Evolutionary conservation across 2,113 vertebrate genomes (phyloP).

Genomic region (Mus pahari): DNA sequence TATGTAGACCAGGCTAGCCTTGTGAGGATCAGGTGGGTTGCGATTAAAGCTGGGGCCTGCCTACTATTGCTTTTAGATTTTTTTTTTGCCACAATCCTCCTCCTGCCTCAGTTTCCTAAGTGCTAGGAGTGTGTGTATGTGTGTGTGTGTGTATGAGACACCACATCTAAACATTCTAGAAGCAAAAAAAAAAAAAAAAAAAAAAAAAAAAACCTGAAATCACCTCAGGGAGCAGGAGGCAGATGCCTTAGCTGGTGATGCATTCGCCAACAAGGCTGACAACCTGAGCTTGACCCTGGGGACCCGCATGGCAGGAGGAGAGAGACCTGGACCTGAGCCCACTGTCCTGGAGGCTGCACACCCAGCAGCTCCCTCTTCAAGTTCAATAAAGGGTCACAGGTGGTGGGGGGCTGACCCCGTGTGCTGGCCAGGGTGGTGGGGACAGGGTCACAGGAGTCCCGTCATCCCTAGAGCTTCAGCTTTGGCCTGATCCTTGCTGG

Average conservation of each 20-base stretch:
- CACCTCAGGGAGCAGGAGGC: neutral
- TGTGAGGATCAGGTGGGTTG: too few species aligned
- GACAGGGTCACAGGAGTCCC: neutral
- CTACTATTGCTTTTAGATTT: neutral
- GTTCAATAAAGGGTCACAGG: neutral
- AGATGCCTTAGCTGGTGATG: neutral
- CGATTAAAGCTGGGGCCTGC: too few species aligned
- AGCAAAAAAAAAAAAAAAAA: constrained; percentile 16
- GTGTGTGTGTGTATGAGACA: too few species aligned
- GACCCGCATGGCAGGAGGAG: neutral
- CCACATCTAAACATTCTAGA: neutral
- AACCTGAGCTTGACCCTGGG: too few species aligned
- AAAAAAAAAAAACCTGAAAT: neutral
- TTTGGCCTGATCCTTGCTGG: neutral
- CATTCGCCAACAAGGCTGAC: too few species aligned
- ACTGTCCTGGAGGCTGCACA: neutral
- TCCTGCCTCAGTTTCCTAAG: neutral
- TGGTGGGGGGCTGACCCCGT: too few species aligned
- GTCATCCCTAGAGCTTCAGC: neutral
- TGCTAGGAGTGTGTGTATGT: neutral
- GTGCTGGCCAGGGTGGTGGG: neutral
- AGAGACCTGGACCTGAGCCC: neutral
- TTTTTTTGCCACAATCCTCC: neutral
- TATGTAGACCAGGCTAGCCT: neutral
- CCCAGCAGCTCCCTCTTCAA: neutral